A percentile compares a stretch with the other conserved stretches of the same genome.
These are phyloP conservation scores for Tholera decimalis DNA, from an alignment of 2,888 invertebrate genomes.

Conservation along the genomic window DNA sequence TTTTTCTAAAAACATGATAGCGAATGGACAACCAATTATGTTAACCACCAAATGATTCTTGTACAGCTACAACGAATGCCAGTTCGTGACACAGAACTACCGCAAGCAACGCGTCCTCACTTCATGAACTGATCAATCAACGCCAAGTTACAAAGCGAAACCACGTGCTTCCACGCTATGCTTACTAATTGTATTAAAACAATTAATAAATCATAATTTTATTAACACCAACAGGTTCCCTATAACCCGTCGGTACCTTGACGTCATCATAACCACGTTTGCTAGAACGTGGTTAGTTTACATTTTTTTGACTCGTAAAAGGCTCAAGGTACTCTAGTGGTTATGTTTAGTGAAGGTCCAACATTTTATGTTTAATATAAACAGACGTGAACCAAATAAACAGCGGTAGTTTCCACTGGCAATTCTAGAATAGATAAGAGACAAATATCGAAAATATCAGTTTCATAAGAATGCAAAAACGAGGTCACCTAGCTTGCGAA, in stretches of 20 bases:
- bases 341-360: constrained; percentile 33
- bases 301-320: constrained; percentile 26
- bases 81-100: neutral
- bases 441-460: constrained; percentile 22
- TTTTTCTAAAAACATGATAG: too few relatives aligned
- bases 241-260: constrained; percentile 7
- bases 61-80: neutral
- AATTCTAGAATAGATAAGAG: constrained; percentile 9
- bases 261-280: constrained; percentile 17
- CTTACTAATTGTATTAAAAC: constrained; percentile 10
- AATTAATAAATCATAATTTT: constrained; percentile 29
- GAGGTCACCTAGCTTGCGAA: constrained; percentile 20
- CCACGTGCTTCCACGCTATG: constrained; percentile 10
- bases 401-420: constrained; percentile 61
- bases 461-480: constrained; percentile 15
- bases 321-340: constrained; percentile 38
- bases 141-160: constrained; percentile 2
- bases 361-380: constrained; percentile 36
- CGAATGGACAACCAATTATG: neutral
- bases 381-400: constrained; percentile 61
- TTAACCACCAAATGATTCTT: neutral
- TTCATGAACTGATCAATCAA: constrained; percentile 3
- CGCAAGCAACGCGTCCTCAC: neutral
- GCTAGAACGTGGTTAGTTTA: constrained; percentile 6
- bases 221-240: constrained; percentile 13